Base-by-base conservation (phyloP, 2,113 vertebrate species). In the Sterrhoptilus dennistouni region DNA sequence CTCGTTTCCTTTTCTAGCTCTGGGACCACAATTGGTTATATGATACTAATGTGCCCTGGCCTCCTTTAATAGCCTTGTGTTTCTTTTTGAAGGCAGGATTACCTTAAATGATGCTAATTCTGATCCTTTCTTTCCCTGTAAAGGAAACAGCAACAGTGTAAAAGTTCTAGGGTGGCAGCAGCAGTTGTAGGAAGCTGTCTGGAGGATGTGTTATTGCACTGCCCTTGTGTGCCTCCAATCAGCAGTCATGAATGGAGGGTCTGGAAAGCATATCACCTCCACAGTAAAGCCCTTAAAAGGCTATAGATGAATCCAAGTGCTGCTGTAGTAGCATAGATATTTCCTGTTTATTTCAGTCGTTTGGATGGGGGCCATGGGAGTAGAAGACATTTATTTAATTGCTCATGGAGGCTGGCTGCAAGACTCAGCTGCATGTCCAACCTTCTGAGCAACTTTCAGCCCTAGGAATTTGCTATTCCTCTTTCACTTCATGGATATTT, bases 71-170 rank as follows among this genome's bases (percentile, higher is more conserved):
- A 93, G 72, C 86, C 61, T 92, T 21, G 1, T 93, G 92, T 90
- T 96, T 90, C 92, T 96, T 93, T 93, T 94, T 94, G 94, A 85
- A 97, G 89, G 64, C 79, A 29, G 5, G 0, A 60, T 95, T 96
- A 95, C 89, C 87, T 90, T 94, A 95, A 94, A 92, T 93, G 90
- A 94, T 96, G 69, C 87, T 95, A 94, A 93, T 96, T 95, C 93
- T 84, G 85, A 78, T 88, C 42, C 69, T 69, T 89, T 78, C 60
- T 83, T 94, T 95, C 64, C 57, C 66, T 0, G 17, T 71, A 78
- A 83, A 92, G 95, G 94, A 94, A 96, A 36, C 61, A 13, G 70
- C 61, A 68, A 7, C 83, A 23, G 93, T 90, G 82, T 95, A 79
- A 74, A 88, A 96, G 87, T 89, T 94, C 65, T 71, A 38, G 93